Conservation (phyloP, 2,797 vertebrate genomes). For the Nyctibius grandis region DNA sequence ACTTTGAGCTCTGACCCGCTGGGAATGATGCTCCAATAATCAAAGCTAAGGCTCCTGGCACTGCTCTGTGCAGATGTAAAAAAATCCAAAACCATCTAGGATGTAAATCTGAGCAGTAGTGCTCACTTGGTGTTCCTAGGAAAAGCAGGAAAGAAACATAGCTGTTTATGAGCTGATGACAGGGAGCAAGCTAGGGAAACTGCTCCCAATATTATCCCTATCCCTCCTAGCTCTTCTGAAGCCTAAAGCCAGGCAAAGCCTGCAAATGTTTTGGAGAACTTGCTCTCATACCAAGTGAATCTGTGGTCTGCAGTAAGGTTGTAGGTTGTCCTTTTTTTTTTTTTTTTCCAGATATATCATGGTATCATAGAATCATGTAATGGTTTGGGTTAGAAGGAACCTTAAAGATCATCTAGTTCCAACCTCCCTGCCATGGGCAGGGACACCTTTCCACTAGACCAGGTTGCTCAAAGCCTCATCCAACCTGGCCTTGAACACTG, state of each 20-base stretch:
- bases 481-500: too few species aligned
- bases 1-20: not conserved
- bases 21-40: not conserved
- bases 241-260: not conserved
- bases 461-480: too few species aligned
- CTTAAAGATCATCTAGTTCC: too few species aligned
- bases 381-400: too few species aligned
- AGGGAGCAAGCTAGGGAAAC: not conserved
- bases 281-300: accelerated
- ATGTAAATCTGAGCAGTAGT: not conserved
- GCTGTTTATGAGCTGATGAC: not conserved
- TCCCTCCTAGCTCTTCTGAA: not conserved
- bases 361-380: too few species aligned
- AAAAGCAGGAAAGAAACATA: not conserved
- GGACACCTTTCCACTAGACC: too few species aligned
- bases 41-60: not conserved
- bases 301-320: not conserved
- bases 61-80: not conserved
- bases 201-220: not conserved
- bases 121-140: not conserved
- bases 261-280: not conserved
- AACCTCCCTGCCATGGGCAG: too few species aligned
- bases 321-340: not conserved
- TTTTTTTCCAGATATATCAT: not conserved
- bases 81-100: not conserved